Base-by-base conservation (phyloP, 1,140 invertebrate genomes). In the Plectrocnemia conspersa region DNA sequence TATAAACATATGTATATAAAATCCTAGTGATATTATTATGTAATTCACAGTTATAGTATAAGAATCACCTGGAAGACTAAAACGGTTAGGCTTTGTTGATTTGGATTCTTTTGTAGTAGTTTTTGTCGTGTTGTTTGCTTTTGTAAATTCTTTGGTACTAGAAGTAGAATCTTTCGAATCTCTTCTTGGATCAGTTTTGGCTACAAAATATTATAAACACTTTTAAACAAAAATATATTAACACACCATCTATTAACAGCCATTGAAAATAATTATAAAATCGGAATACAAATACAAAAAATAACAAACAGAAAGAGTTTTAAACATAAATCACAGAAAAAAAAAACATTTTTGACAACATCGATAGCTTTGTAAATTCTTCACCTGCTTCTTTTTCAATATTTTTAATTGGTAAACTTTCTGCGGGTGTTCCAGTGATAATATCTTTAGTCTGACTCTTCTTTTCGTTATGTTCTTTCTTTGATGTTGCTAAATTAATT, bases 91-190 rank as follows among this genome's bases (percentile, higher is more conserved):
- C 40, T 60, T 60, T 11, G 18, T 18, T 6, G 41, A 25, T 59
- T 55, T 55, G 19, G 6, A n/a, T 7, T 55, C 53, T 41, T 48
- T 55, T 2, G 19, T 46, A 4, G 22, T 25, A n/a, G 47, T 38
- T 35, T 56, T 60, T 4, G 32, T 40, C 4, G 27, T 23, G 29
- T 25, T 42, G 13, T 38, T 33, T 22, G 40, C 48, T 33, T 61
- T 61, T 13, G 54, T 32, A 10, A 46, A 38, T 23, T 56, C 54
- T 41, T 57, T 57, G 25, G 50, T 61, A 32, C 59, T 61, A 32
- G 59, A 46, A 15, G 48, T 61, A 24, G 59, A 61, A 33, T 61
- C 59, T 48, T 61, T 61, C 1, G 59, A 61, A 53, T 61, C 59
- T 11, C 59, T 25, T 24, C 59, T 29, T 2, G 54, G 54, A 41